Evolutionary conservation across 2,797 vertebrate species (phyloP).

Genomic region (Gouania willdenowi): DNA sequence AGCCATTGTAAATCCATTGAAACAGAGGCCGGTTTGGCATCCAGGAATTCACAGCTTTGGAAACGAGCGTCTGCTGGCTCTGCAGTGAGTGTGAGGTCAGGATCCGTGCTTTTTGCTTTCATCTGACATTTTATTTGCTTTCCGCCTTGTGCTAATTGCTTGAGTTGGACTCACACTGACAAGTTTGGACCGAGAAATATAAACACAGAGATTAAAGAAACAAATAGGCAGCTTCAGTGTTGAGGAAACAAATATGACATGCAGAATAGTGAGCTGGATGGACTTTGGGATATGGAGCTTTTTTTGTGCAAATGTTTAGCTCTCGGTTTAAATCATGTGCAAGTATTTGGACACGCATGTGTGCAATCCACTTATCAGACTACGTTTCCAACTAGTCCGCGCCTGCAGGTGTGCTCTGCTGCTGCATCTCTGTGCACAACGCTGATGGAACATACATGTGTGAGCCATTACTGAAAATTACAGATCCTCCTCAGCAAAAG

Average conservation of each 20-base stretch:
- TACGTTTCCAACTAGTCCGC: constrained; percentile 6
- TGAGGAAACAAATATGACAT: constrained; percentile 35
- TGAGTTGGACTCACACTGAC: constrained; percentile 40
- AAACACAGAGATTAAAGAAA: constrained; percentile 61
- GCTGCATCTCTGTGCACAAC: constrained; percentile 23
- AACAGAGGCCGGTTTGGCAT: constrained; percentile 40
- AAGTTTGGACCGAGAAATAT: constrained; percentile 51
- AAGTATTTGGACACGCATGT: not conserved
- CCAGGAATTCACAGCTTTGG: constrained; percentile 60
- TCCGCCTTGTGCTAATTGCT: constrained; percentile 48
- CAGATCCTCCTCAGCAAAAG: constrained; percentile 56
- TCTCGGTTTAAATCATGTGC: constrained; percentile 1
- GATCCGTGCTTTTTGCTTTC: constrained; percentile 39
- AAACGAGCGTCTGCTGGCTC: constrained; percentile 22
- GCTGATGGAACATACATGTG: constrained; percentile 60
- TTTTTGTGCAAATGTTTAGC: constrained; percentile 1
- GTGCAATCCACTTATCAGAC: constrained; percentile 13
- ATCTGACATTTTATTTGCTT: constrained; percentile 64
- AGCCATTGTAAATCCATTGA: constrained; percentile 55
- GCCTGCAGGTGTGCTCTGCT: constrained; percentile 34
- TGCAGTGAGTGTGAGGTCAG: constrained; percentile 48
- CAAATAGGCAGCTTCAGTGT: constrained; percentile 42
- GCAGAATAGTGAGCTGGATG: constrained; percentile 24
- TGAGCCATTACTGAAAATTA: constrained; percentile 74
- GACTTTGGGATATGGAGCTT: no score